phyloP scores from a whole-genome alignment of 2,113 vertebrate species.

The Calyptomena viridis region DNA sequence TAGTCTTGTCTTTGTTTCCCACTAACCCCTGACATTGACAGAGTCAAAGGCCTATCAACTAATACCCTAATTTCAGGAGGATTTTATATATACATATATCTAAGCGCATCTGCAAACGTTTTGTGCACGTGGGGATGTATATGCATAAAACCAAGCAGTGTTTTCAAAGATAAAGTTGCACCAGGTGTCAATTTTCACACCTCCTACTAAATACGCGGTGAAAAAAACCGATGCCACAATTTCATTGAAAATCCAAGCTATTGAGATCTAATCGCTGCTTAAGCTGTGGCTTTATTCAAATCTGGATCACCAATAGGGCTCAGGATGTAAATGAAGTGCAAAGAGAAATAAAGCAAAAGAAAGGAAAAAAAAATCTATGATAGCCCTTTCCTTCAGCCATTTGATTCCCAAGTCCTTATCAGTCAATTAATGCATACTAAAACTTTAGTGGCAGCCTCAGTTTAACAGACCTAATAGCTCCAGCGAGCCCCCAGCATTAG shows the following conservation, averaged over 20 bases:
- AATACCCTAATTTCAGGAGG: conserved; percentile 68
- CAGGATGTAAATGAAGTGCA: conserved; percentile 80
- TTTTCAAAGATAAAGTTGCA: conserved; percentile 75
- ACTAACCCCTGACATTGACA: conserved; percentile 69
- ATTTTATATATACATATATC: conserved; percentile 20
- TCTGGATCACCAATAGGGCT: conserved; percentile 75
- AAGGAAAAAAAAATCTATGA: background rate
- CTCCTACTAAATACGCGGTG: conserved; percentile 59
- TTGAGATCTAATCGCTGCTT: conserved; percentile 78
- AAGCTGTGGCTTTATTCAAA: conserved; percentile 80
- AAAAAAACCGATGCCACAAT: conserved; percentile 48
- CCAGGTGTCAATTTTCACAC: conserved; percentile 76
- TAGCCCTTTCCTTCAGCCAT: conserved; percentile 71
- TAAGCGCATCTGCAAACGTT: background rate
- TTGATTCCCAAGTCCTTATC: conserved; percentile 76
- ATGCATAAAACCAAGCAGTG: background rate
- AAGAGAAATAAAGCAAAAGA: conserved; percentile 75
- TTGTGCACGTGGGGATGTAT: background rate
- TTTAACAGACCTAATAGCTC: conserved; percentile 60
- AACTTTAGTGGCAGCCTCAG: conserved; percentile 64
- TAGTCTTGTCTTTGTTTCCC: conserved; percentile 69
- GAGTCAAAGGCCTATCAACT: conserved; percentile 71
- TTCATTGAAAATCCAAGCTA: conserved; percentile 76
- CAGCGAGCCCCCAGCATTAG: conserved; percentile 57
- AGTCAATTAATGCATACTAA: conserved; percentile 74